Evolutionary conservation across 2,113 vertebrate species (phyloP), one percentile per base, ranked within the genome.

Genomic region (Hypocryptadius cinnamomeus): DNA sequence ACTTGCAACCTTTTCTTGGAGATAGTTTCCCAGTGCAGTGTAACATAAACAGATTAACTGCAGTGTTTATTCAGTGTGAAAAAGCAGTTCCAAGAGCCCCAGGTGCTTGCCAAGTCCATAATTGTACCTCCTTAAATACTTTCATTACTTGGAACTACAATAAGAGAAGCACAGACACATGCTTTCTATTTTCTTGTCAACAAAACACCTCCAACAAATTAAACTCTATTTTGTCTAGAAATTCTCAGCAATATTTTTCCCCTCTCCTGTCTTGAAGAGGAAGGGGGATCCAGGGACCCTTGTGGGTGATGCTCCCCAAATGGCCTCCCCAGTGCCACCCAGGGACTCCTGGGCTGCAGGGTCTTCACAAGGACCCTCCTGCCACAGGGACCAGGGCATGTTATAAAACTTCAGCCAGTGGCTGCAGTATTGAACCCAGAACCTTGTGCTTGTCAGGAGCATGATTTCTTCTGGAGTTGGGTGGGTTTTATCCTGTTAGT

Each of bases 101-200:
- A 98, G 97, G 98, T 98, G 97, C 97, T 97, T 98, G 97, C 97
- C 98, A 98, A 98, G 96, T 97, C 97, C 97, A 96, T 98, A 98
- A 98, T 98, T 98, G 98, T 97, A 97, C 97, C 97, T 98, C 97
- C 97, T 98, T 98, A 98, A 98, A 98, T 97, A 98, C 97, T 98
- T 98, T 97, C 97, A 98, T 98, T 98, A 97, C 97, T 97, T 96
- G 95, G 93, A 97, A 97, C 96, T 95, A 98, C 96, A 98, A 95
- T 97, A 97, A 97, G 97, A 79, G 94, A 96, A 97, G 95, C 96
- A 90, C 91, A 96, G 91, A 97, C 97, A 97, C 97, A 97, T 97
- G 97, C 97, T 97, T 98, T 97, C 95, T 97, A 97, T 98, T 97
- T 98, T 97, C 96, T 97, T 97, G 97, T 98, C 97, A 97, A 97